Percentiles rank a stretch among this genome's conserved stretches.
Conservation (phyloP, 2,113 vertebrate genomes). For the Calyptomena viridis region DNA sequence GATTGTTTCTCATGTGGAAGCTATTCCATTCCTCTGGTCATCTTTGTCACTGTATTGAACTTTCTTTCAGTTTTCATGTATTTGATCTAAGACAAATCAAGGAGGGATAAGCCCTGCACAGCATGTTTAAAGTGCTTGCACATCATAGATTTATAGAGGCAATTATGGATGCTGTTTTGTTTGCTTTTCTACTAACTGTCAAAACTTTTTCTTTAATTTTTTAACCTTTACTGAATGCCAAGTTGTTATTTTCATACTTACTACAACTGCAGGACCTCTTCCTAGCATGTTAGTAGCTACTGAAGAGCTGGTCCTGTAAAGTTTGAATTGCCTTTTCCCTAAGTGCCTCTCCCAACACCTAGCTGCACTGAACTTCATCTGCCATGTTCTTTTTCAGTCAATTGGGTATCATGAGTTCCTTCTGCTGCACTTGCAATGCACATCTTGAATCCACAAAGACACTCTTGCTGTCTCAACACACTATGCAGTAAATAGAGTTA, state of each 20-base stretch:
- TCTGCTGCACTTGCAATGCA: not conserved
- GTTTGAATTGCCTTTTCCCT: not conserved
- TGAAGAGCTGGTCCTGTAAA: not conserved
- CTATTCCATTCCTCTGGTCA: not conserved
- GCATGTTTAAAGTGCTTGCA: not conserved
- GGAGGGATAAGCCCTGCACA: not conserved
- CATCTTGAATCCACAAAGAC: not conserved
- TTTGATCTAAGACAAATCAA: not conserved
- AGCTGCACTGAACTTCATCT: not conserved
- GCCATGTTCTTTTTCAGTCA: not conserved
- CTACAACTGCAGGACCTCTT: not conserved
- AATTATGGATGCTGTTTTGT: not conserved
- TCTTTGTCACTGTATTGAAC: not conserved
- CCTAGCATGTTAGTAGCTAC: not conserved
- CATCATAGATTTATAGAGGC: not conserved
- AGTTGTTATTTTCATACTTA: not conserved
- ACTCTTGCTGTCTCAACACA: not conserved
- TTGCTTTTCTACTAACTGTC: not conserved
- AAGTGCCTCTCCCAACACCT: not conserved
- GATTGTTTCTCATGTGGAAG: not conserved
- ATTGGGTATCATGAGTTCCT: not conserved
- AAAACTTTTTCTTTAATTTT: not conserved
- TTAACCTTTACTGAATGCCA: not conserved
- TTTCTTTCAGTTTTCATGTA: not conserved
- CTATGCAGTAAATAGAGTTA: not conserved